These are phyloP conservation scores for Acanthurus leucopareius DNA, from an alignment of 2,797 vertebrate genomes.

Conservation along the genomic window DNA sequence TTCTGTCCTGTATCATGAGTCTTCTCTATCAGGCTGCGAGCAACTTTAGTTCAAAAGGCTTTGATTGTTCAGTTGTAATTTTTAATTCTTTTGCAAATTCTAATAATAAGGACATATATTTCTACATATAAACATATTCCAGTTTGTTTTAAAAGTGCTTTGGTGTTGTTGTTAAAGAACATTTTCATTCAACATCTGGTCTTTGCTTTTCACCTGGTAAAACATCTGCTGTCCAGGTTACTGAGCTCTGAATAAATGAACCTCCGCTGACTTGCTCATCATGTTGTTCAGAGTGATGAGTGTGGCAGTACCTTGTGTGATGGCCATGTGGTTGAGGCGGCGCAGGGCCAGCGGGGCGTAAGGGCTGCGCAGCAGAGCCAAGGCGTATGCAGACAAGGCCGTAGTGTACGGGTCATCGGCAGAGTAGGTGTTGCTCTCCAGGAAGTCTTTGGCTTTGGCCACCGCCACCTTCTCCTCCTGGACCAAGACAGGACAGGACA, in stretches of 20 bases:
- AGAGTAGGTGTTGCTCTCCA: slow-evolving; percentile 91
- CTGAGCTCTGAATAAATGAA: slow-evolving; percentile 11
- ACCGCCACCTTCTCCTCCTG: slow-evolving; percentile 91
- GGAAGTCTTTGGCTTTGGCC: slow-evolving; percentile 90
- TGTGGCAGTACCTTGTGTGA: slow-evolving; percentile 87
- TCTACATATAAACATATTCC: slow-evolving; percentile 2
- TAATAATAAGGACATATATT: background rate
- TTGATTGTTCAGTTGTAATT: background rate
- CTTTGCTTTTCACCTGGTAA: slow-evolving; percentile 8
- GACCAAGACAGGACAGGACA: slow-evolving; percentile 36
- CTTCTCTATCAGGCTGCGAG: slow-evolving; percentile 5
- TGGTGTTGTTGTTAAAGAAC: background rate
- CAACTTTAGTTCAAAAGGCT: background rate
- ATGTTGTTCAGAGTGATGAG: slow-evolving; percentile 4
- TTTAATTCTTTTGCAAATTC: background rate
- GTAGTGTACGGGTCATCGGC: slow-evolving; percentile 93
- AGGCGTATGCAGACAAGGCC: slow-evolving; percentile 89
- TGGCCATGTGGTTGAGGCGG: slow-evolving; percentile 93
- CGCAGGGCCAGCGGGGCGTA: slow-evolving; percentile 84
- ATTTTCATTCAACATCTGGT: slow-evolving; percentile 23
- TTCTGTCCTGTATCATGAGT: background rate
- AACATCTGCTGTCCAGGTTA: slow-evolving; percentile 23
- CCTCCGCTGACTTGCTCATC: background rate
- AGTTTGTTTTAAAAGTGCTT: background rate
- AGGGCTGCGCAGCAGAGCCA: slow-evolving; percentile 90